Evolutionary conservation across 2,797 vertebrate species (phyloP), one percentile per base, ranked within the genome.

Genomic region (Chaenodraco wilsoni): DNA sequence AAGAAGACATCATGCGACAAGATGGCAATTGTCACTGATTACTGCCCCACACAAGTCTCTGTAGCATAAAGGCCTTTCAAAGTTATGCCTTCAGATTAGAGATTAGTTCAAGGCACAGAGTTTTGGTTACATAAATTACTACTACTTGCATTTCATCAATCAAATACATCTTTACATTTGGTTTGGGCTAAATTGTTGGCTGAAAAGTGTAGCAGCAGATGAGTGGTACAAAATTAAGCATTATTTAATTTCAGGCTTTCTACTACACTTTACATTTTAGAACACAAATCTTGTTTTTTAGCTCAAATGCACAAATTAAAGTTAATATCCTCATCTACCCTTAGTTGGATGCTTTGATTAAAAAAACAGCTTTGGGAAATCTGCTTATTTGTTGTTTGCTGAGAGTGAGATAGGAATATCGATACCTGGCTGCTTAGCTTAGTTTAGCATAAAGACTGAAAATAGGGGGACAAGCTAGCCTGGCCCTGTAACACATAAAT

Each of bases 1-100:
- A 94, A 96, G 96, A 77, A 65, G 46, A 43, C 15, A 46, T 69
- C 21, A 16, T 66, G 73, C 74, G 72, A 69, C 81, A 85, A 72
- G 75, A 74, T 65, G 71, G 73, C 72, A 82, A 83, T 84, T 85
- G 81, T 73, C 75, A 41, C 60, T 52, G 54, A 78, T 81, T 72
- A 76, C 52, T 79, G 55, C 58, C 46, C 73, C 56, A 31, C 83
- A 81, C 31, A 66, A 60, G 55, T 73, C 51, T 41, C 65, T 44
- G 33, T 27, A 62, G 27, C 54, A 16, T 51, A 16, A 44, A 68
- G 40, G 33, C 49, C 46, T 70, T 81, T 76, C 40, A 82, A 76
- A 54, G 69, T 37, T 45, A 62, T n/a, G 44, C 13, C 0, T 41
- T 19, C 33, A 74, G 17, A 57, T 67, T 33, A 66, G 12, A 69